These are phyloP conservation scores for Meteorus cinctellus DNA, from an alignment of 2,888 invertebrate genomes.

Conservation along the genomic window DNA sequence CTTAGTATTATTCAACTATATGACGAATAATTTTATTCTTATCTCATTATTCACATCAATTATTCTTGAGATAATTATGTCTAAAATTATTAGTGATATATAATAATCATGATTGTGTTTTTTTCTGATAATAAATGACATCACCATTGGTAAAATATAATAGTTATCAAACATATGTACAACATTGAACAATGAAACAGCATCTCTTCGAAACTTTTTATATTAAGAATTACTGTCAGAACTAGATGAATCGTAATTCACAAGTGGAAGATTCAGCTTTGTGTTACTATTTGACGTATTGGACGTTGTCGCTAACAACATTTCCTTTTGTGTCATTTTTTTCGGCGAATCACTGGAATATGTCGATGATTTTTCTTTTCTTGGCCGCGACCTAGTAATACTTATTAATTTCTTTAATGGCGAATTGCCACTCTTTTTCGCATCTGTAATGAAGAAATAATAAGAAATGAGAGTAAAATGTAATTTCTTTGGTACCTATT, in stretches of 20 bases:
- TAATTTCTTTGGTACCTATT: neutral
- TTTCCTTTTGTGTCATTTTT: constrained; percentile 44
- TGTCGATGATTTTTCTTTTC: constrained; percentile 50
- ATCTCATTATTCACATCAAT: neutral
- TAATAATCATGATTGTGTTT: neutral
- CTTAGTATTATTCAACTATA: neutral
- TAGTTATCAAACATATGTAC: neutral
- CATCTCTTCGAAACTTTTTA: neutral
- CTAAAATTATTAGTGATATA: neutral
- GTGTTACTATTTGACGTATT: constrained; percentile 50
- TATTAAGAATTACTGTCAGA: constrained; percentile 60
- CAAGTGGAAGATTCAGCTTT: constrained; percentile 57
- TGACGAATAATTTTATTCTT: neutral
- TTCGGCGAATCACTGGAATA: constrained; percentile 37
- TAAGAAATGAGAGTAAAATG: neutral
- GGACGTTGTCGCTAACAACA: constrained; percentile 43
- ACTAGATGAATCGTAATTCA: constrained; percentile 69
- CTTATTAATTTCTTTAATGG: constrained; percentile 62
- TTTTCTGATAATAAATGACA: neutral
- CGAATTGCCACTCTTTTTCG: constrained; percentile 48
- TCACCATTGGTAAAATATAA: neutral
- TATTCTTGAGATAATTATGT: neutral
- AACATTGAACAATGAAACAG: neutral
- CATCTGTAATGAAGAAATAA: constrained; percentile 52
- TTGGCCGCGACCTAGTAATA: constrained; percentile 59